Evolutionary conservation across 2,797 vertebrate genomes (phyloP).

Genomic region (Macropus fuliginosus): DNA sequence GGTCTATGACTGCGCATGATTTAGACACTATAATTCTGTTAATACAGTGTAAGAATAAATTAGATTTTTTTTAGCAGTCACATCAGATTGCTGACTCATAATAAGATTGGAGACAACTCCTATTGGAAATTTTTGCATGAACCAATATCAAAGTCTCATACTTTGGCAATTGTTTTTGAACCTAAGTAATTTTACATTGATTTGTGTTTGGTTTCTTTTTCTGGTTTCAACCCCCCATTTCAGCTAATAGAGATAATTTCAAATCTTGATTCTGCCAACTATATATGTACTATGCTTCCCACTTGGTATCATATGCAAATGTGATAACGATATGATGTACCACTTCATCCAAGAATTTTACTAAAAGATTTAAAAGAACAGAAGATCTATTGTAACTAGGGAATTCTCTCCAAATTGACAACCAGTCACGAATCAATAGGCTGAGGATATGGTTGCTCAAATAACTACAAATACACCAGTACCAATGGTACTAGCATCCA

Average conservation of each 20-base stretch:
- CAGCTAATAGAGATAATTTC: slow-evolving; percentile 36
- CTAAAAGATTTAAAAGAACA: slow-evolving; percentile 33
- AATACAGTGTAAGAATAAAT: slow-evolving; percentile 6
- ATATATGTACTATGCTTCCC: background rate
- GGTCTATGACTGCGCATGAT: background rate
- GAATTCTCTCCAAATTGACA: slow-evolving; percentile 16
- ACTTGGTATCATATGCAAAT: background rate
- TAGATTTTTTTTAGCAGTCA: background rate
- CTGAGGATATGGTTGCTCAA: slow-evolving; percentile 38
- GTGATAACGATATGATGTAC: slow-evolving; percentile 18
- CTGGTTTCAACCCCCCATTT: slow-evolving; percentile 40
- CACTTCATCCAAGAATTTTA: slow-evolving; percentile 41
- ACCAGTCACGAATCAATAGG: slow-evolving; percentile 43
- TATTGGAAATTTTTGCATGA: background rate
- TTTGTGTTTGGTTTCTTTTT: slow-evolving; percentile 38
- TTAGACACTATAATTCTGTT: background rate
- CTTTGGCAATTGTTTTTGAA: background rate
- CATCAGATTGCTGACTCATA: background rate
- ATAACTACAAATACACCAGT: slow-evolving; percentile 24
- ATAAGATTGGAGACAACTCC: slow-evolving; percentile 24
- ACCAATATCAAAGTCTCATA: background rate
- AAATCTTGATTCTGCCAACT: slow-evolving; percentile 46
- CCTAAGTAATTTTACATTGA: background rate
- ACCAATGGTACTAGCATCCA: slow-evolving; percentile 25
- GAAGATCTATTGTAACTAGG: background rate